Evolutionary conservation across 2,113 vertebrate genomes (phyloP).

Genomic region (Chinchilla lanigera): DNA sequence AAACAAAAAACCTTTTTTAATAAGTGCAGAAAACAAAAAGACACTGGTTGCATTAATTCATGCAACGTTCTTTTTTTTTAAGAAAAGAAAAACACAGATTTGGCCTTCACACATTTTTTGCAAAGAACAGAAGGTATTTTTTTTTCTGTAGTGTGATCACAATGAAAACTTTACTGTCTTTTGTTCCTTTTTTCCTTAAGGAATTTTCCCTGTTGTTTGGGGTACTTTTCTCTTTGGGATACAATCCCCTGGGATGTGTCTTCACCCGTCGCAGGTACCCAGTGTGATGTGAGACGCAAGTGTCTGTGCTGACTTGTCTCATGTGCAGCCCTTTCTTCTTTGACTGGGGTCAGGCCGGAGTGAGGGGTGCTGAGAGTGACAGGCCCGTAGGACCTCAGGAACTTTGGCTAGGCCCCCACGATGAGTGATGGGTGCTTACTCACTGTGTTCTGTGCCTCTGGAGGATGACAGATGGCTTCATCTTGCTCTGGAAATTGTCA

Average conservation of each 20-base stretch:
- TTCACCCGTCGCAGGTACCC: constrained; percentile 70
- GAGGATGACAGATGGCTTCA: constrained; percentile 28
- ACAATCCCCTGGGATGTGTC: constrained; percentile 77
- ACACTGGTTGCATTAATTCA: constrained; percentile 92
- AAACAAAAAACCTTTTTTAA: constrained; percentile 84
- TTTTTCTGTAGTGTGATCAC: constrained; percentile 88
- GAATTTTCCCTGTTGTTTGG: constrained; percentile 67
- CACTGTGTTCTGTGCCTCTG: constrained; percentile 21
- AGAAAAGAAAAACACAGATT: constrained; percentile 83
- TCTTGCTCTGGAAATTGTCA: constrained; percentile 28
- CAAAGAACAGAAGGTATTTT: constrained; percentile 89
- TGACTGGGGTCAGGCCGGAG: constrained; percentile 69
- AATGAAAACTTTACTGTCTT: constrained; percentile 90
- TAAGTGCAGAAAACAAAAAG: constrained; percentile 85
- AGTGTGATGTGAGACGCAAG: constrained; percentile 81
- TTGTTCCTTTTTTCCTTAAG: constrained; percentile 81
- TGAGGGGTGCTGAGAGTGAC: constrained; percentile 55
- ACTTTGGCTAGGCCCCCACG: not conserved
- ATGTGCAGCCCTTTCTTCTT: constrained; percentile 80
- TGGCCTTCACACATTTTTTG: constrained; percentile 91
- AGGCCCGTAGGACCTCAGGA: constrained; percentile 26
- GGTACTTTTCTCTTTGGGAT: constrained; percentile 78
- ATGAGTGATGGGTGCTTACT: not conserved
- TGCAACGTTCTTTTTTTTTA: constrained; percentile 89
- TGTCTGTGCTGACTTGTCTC: constrained; percentile 85